These are phyloP conservation scores for Apantesis nais DNA, from an alignment of 2,888 invertebrate genomes.

Conservation along the genomic window DNA sequence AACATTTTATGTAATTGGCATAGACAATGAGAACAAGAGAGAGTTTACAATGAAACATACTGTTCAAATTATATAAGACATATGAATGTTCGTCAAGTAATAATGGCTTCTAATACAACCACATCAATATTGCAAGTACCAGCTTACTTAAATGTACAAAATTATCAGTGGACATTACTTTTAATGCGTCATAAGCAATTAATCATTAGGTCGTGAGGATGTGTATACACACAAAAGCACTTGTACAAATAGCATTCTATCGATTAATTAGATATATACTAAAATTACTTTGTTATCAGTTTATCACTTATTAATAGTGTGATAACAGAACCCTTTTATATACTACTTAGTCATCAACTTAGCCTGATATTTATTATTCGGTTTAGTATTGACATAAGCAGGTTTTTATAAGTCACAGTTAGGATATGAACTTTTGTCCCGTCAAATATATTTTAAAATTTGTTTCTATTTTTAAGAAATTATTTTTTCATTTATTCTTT, in stretches of 20 bases:
- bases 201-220: constrained; percentile 38
- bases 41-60: background rate
- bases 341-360: constrained; percentile 34
- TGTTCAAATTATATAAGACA: background rate
- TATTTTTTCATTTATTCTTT: too few species aligned
- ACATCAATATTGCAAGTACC: background rate
- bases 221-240: constrained; percentile 41
- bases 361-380: constrained; percentile 24
- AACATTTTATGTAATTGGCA: too few species aligned
- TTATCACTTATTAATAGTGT: constrained; percentile 44
- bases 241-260: constrained; percentile 43
- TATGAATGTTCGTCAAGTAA: constrained; percentile 3
- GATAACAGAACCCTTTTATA: constrained; percentile 48
- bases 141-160: constrained; percentile 25
- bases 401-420: background rate
- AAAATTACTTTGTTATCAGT: constrained; percentile 42
- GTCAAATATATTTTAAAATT: background rate
- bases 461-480: background rate
- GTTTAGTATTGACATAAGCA: background rate
- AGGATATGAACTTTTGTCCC: background rate
- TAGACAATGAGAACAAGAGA: background rate
- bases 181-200: constrained; percentile 43
- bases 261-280: constrained; percentile 50
- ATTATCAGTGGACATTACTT: constrained; percentile 31
- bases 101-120: constrained; percentile 8